Evolutionary conservation across 2,888 invertebrate species (phyloP).

Genomic region (Melolontha melolontha): DNA sequence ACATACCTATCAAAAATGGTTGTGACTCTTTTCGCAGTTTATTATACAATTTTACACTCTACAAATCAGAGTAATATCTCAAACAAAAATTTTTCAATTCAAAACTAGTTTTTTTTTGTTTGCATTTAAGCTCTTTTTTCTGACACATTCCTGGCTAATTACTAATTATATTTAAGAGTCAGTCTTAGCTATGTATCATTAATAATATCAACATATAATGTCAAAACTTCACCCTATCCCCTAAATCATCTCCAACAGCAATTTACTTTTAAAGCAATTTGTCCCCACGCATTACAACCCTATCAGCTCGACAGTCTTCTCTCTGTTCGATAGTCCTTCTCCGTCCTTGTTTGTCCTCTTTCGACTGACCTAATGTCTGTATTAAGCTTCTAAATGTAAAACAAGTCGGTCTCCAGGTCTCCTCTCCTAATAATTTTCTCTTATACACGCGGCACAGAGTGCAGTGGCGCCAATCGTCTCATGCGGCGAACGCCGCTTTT

Average conservation of each 20-base stretch:
- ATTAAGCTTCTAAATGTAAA: slow-evolving; percentile 35
- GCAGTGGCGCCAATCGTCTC: slow-evolving; percentile 60
- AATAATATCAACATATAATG: slow-evolving; percentile 23
- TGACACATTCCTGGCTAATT: slow-evolving; percentile 19
- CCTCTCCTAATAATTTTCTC: slow-evolving; percentile 36
- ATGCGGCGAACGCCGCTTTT: slow-evolving; percentile 56
- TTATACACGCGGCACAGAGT: slow-evolving; percentile 37
- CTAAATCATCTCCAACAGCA: slow-evolving; percentile 39
- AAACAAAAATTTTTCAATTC: no score
- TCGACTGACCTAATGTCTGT: slow-evolving; percentile 36
- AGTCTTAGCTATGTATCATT: slow-evolving; percentile 20
- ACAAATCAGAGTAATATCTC: no score
- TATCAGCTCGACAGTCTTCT: slow-evolving; percentile 29
- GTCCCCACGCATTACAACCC: slow-evolving; percentile 40
- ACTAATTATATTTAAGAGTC: slow-evolving; percentile 19
- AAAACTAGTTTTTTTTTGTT: no score
- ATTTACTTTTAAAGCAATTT: slow-evolving; percentile 44
- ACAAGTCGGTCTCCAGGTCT: slow-evolving; percentile 20
- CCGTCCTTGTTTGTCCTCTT: slow-evolving; percentile 3
- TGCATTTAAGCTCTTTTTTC: no score
- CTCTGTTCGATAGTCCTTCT: neutral
- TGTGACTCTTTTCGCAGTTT: no score
- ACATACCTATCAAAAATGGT: no score
- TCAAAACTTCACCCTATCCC: slow-evolving; percentile 29
- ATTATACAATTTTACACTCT: no score